Evolutionary conservation across 2,113 vertebrate species (phyloP), one percentile per base, ranked within the genome.

Genomic region (Ceratotherium simum): DNA sequence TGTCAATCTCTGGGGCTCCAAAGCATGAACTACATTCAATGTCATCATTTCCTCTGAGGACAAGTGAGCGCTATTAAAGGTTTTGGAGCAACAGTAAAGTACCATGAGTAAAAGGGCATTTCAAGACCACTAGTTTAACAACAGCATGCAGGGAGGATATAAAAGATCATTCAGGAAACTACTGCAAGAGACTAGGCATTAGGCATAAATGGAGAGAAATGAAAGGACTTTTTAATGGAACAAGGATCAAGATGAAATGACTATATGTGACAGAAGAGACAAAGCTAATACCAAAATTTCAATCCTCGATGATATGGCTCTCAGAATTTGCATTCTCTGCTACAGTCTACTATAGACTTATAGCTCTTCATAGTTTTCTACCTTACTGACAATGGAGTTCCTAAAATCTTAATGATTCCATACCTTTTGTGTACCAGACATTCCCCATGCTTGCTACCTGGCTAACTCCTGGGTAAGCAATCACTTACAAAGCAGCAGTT

Each of bases 101-200:
- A 88, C 33, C 46, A 60, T 67, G 36, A 95, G 20, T 75, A 90
- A 97, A 79, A 79, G 9, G 4, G 33, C 20, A 70, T 75, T 87
- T 91, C 81, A 95, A 93, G 46, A 88, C 51, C 51, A n/a, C 14
- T 56, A 39, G 54, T 60, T 88, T 58, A 88, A 96, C 78, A 84
- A 88, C 6, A 76, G 9, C 64, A 12, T 70, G 23, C 16, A 92
- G 17, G 5, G 33, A 69, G 81, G 20, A 56, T 58, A 54, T n/a
- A 84, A 76, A 93, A 92, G 48, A 85, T 39, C 76, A 96, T 67
- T 91, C 92, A 95, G 33, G 42, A 96, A 92, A 95, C 86, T 42
- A 92, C 0, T 76, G 2, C 58, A 94, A 82, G n/a, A 85, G 9
- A 94, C 54, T 42, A 62, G 9, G 9, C 33, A 67, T 62, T 67